Evolutionary conservation across 2,888 invertebrate genomes (phyloP), one percentile per base, ranked within the genome.

Genomic region (Stenotaenia linearis): DNA sequence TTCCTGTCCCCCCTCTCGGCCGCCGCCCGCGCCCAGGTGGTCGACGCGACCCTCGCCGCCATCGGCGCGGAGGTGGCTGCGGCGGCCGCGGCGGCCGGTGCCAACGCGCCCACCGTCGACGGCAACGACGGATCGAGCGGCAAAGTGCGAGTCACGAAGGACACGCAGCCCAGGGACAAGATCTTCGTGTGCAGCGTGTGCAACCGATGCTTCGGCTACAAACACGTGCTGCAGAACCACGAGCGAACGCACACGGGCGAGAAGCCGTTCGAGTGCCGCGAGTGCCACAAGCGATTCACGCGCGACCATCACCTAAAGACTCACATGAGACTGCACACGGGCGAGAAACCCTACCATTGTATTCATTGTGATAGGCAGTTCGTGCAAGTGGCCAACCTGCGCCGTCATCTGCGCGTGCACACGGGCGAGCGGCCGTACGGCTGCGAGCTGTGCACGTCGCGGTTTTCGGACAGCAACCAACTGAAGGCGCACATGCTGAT

Each of bases 221-320:
- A 96, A 85, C 96, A 96, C 87, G 96, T 96, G 23, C 88, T 96
- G 77, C 96, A 96, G 87, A 96, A 96, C 85, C 96, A 96, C 87
- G 96, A 96, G 85, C 91, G 96, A 83, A 97, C 96, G 0, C 96
- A 96, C 86, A 96, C 96, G 0, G 96, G 96, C 0, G 96, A 96
- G 85, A 96, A 96, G 84, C 96, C 96, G 0, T 96, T 96, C 88
- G 93, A 95, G 85, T 96, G 96, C 84, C 92, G 91, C 35, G 93
- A 95, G 86, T 96, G 96, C 85, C 93, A 95, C 85, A 96, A 96
- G 86, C 90, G 95, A 82, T 96, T 96, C 87, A 96, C 96, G 0
- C 90, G 96, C 77, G 96, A 96, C 85, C 96, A 96, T 84, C 96
- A 96, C 84, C 88, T 96, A 78, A 96, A 96, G 87, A 96, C 96